Conservation (phyloP, 1,140 invertebrate genomes). For the Cydia splendana region DNA sequence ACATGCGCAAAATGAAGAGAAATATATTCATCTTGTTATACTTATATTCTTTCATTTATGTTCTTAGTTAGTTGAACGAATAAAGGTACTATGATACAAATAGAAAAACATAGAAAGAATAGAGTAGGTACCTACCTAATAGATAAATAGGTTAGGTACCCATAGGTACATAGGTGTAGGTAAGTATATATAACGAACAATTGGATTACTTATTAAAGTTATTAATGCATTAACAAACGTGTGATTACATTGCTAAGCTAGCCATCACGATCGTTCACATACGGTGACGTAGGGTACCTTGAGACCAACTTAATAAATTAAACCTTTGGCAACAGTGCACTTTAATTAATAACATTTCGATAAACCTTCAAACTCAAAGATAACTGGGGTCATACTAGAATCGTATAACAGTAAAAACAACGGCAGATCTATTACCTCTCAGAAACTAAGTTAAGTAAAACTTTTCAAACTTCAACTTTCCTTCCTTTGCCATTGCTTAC, state of each 20-base stretch:
- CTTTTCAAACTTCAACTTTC: slow-evolving; percentile 24
- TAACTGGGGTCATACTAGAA: slow-evolving; percentile 2
- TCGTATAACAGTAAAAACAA: slow-evolving; percentile 25
- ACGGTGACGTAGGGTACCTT: neutral
- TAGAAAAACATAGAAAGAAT: too few species aligned
- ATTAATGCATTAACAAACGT: neutral
- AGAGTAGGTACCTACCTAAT: too few species aligned
- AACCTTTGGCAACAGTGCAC: neutral
- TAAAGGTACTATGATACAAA: too few species aligned
- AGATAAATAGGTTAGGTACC: too few species aligned
- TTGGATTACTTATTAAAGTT: neutral
- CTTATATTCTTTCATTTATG: too few species aligned
- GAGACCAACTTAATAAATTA: slow-evolving; percentile 6
- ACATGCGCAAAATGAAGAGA: too few species aligned
- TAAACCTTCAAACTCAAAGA: slow-evolving; percentile 3
- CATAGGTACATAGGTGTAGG: too few species aligned
- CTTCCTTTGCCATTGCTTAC: neutral
- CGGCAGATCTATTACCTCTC: slow-evolving; percentile 16
- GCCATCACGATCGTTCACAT: neutral
- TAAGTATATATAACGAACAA: neutral
- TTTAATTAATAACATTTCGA: neutral
- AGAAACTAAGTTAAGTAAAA: slow-evolving; percentile 2
- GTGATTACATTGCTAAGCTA: neutral
- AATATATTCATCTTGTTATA: too few species aligned
- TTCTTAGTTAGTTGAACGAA: too few species aligned